Evolutionary conservation across 2,888 invertebrate species (phyloP).

Genomic region (Euphydryas editha): DNA sequence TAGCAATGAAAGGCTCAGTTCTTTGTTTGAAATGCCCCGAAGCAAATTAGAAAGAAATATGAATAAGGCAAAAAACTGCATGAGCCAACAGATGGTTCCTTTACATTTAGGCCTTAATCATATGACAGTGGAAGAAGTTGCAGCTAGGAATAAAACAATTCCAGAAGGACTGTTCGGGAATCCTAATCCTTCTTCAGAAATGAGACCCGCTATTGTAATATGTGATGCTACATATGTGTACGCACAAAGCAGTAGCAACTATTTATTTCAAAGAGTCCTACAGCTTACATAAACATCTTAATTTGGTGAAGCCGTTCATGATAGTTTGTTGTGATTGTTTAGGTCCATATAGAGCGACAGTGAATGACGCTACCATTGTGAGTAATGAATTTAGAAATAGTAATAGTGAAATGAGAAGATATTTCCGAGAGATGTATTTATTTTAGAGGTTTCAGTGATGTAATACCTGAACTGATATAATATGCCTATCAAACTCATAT

Average conservation of each 20-base stretch:
- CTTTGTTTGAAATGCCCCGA: constrained; percentile 18
- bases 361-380: constrained; percentile 13
- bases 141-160: constrained; percentile 15
- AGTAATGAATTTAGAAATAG: constrained; percentile 12
- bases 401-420: constrained; percentile 4
- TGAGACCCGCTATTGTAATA: constrained; percentile 22
- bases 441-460: background rate
- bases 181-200: no score
- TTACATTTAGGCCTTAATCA: constrained; percentile 14
- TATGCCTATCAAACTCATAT: constrained; percentile 8
- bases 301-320: constrained; percentile 23
- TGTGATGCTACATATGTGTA: constrained; percentile 23
- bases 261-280: constrained; percentile 23
- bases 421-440: constrained; percentile 13
- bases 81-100: constrained; percentile 11
- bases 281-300: constrained; percentile 18
- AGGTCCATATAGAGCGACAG: constrained; percentile 18
- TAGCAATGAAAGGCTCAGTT: constrained; percentile 28
- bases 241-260: constrained; percentile 21
- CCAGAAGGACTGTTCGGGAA: no score
- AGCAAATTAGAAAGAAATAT: constrained; percentile 21
- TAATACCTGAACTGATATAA: background rate
- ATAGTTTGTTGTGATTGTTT: constrained; percentile 22
- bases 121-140: constrained; percentile 24
- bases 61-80: constrained; percentile 15